These are phyloP conservation scores for Acanthopleura granulata DNA, from an alignment of 2,888 invertebrate species.

Conservation along the genomic window DNA sequence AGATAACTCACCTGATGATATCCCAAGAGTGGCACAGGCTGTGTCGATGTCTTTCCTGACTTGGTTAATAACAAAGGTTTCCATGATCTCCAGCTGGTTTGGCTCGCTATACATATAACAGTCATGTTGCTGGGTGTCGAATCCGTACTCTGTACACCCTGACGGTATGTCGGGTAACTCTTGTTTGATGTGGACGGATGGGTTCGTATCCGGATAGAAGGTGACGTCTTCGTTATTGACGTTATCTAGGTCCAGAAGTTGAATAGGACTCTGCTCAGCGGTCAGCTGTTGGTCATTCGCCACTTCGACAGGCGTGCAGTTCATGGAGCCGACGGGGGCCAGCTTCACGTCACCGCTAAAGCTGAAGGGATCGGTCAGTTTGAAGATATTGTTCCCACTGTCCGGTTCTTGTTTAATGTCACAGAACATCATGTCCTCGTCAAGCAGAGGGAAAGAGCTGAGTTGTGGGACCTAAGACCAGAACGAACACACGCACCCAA, in stretches of 20 bases:
- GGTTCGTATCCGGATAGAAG: not conserved
- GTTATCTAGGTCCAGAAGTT: not conserved
- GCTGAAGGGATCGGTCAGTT: constrained; percentile 1
- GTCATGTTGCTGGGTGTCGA: not conserved
- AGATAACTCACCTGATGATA: constrained; percentile 28
- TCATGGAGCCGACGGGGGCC: not conserved
- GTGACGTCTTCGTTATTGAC: constrained; percentile 1
- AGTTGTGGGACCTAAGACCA: not conserved
- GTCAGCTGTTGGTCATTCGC: constrained; percentile 3
- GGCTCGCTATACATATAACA: not conserved
- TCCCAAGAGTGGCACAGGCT: constrained; percentile 27
- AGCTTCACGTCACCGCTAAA: constrained; percentile 5
- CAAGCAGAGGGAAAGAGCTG: not conserved
- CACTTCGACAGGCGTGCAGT: not conserved
- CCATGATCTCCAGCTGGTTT: not conserved
- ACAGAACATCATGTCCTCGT: constrained; percentile 6
- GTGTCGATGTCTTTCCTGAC: constrained; percentile 32
- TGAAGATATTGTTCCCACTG: not conserved
- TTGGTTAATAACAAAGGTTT: constrained; percentile 14
- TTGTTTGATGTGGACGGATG: not conserved
- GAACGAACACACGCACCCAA: not conserved
- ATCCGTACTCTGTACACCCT: not conserved
- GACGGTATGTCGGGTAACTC: not conserved
- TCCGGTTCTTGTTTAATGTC: not conserved
- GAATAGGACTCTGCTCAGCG: not conserved